Evolutionary conservation across 2,113 vertebrate genomes (phyloP).

Genomic region (Amblyopsis rosae): DNA sequence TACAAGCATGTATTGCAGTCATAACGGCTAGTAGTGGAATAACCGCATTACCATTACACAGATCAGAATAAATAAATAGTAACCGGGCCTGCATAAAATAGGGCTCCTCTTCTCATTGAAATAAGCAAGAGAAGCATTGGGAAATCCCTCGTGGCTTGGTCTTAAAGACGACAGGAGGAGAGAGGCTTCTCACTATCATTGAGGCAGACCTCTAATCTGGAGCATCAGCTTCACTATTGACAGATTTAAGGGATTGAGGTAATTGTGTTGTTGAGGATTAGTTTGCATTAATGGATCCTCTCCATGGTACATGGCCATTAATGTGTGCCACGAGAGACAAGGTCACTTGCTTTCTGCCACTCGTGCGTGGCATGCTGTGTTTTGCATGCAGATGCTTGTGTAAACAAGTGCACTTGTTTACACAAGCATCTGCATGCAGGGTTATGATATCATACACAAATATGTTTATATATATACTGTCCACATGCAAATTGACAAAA

Average conservation of each 20-base stretch:
- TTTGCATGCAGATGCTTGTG: too few species aligned
- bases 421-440: slow-evolving; percentile 1
- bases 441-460: too few species aligned
- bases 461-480: too few species aligned
- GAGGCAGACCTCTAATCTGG: slow-evolving; percentile 68
- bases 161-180: slow-evolving; percentile 34
- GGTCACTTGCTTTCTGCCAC: slow-evolving; percentile 42
- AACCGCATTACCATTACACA: slow-evolving; percentile 7
- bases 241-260: slow-evolving; percentile 79
- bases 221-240: slow-evolving; percentile 73
- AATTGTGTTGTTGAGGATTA: slow-evolving; percentile 76
- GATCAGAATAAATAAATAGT: background rate
- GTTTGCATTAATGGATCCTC: slow-evolving; percentile 69
- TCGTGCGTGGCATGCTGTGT: background rate
- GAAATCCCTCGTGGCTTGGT: slow-evolving; percentile 12
- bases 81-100: background rate
- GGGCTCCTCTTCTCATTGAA: slow-evolving; percentile 15
- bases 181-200: slow-evolving; percentile 56
- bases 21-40: slow-evolving; percentile 6
- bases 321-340: slow-evolving; percentile 64
- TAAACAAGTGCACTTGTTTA: too few species aligned
- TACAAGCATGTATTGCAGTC: background rate
- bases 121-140: slow-evolving; percentile 10
- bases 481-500: too few species aligned
- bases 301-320: slow-evolving; percentile 50